Percentiles rank a stretch among this genome's conserved stretches.
phyloP scores from a whole-genome alignment of 2,797 vertebrate species.

The Poecilia wingei region DNA sequence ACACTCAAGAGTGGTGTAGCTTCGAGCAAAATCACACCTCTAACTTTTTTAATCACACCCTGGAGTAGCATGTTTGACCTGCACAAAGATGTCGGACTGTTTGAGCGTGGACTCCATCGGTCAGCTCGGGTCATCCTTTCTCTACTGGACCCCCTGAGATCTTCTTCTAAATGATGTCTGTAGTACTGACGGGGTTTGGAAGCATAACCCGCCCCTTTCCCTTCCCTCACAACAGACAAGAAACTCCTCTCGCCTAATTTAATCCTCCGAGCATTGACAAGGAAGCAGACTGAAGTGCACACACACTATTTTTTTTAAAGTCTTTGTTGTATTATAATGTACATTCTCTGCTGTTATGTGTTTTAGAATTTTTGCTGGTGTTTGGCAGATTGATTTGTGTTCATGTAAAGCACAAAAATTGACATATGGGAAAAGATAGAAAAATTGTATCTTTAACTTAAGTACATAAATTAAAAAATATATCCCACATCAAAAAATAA shows the following conservation, averaged over 20 bases:
- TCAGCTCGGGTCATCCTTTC: constrained; percentile 57
- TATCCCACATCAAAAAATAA: neutral
- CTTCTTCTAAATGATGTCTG: constrained; percentile 44
- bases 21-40: constrained; percentile 60
- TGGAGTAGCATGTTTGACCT: constrained; percentile 66
- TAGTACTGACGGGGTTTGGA: constrained; percentile 53
- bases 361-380: neutral
- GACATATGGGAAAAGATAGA: neutral
- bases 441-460: neutral
- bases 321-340: neutral
- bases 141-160: constrained; percentile 44
- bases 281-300: constrained; percentile 45
- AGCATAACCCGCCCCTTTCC: constrained; percentile 50
- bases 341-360: neutral
- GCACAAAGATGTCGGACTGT: constrained; percentile 42
- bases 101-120: constrained; percentile 42
- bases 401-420: neutral
- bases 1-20: constrained; percentile 22
- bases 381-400: neutral
- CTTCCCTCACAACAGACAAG: constrained; percentile 37
- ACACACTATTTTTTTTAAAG: neutral
- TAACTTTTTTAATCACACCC: constrained; percentile 74
- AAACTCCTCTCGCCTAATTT: constrained; percentile 64
- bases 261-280: constrained; percentile 71
- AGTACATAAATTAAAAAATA: neutral